Evolutionary conservation across 1,140 invertebrate species (phyloP).

Genomic region (Lucilia sericata): DNA sequence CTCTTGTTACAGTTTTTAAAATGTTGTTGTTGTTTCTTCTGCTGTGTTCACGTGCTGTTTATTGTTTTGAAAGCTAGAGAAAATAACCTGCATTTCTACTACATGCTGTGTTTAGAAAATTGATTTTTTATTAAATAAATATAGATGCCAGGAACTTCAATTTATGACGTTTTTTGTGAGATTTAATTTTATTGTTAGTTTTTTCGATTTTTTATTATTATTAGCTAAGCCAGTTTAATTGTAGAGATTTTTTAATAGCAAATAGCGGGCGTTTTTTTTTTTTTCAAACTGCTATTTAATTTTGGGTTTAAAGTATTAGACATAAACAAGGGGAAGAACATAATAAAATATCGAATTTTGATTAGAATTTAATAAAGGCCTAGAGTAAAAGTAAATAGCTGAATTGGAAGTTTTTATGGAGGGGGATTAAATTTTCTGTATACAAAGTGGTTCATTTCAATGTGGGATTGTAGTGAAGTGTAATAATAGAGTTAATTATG

Average conservation of each 20-base stretch:
- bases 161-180: background rate
- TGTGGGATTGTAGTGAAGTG: background rate
- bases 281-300: conserved; percentile 1
- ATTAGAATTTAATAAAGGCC: conserved; percentile 27
- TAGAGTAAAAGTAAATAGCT: background rate
- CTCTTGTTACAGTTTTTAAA: background rate
- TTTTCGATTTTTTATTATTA: background rate
- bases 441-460: no score
- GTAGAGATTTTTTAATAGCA: conserved; percentile 9
- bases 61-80: background rate
- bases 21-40: background rate
- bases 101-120: conserved; percentile 31
- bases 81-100: background rate
- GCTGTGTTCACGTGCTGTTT: background rate
- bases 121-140: conserved; percentile 39
- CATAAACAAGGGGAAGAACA: background rate
- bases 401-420: background rate
- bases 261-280: background rate
- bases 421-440: background rate
- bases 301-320: background rate
- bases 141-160: background rate
- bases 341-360: conserved; percentile 10
- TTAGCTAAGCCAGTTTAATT: conserved; percentile 37
- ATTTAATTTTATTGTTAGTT: background rate
- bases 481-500: background rate